Base-by-base conservation (phyloP, 2,113 vertebrate genomes). In the Callipepla squamata region DNA sequence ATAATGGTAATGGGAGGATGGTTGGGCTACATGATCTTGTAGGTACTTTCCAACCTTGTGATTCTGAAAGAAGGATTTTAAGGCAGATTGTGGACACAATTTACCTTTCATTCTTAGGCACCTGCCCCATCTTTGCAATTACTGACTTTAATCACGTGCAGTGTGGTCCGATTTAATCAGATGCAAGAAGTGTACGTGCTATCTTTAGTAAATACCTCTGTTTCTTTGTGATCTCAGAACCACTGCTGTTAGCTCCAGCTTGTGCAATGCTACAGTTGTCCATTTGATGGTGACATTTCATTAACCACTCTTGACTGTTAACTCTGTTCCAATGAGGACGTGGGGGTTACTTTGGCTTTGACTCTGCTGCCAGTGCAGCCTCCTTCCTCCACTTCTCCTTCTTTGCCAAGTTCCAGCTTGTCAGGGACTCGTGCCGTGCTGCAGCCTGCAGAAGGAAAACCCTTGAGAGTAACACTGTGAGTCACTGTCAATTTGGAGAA, bases 371-470 rank as follows among this genome's bases (percentile, higher is more conserved):
- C 34, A 92, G 26, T 0, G 78, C 94, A 1, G 96, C 97, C 82
- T 98, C 97, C 87, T 97, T 5, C 55, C 93, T 86, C 98, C 97
- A 97, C 89, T 97, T 97, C 53, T 98, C 98, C 80, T 98, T 98
- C 91, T 98, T 98, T 72, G 97, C 97, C 94, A 98, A 38, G 84
- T 98, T 98, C 94, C 96, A 90, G 28, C 97, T 98, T 4, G 97
- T 98, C 69, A 98, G 85, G 80, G 98, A 98, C 80, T 98, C 97
- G 0, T 97, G 98, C 8, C 96, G 94, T 26, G 97, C 94, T 32
- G 93, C 97, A 86, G 98, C 97, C 98, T 98, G 93, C 3, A 45
- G 59, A 89, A 57, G 36, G 10, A 83, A 76, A 72, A 45, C 34
- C 4, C 22, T 5, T 0, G 4, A 70, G 48, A 57, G 67, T 1